Percentiles rank a stretch among this genome's conserved stretches.
Evolutionary conservation across 2,888 invertebrate species (phyloP).

Genomic region (Morpho helenor): DNA sequence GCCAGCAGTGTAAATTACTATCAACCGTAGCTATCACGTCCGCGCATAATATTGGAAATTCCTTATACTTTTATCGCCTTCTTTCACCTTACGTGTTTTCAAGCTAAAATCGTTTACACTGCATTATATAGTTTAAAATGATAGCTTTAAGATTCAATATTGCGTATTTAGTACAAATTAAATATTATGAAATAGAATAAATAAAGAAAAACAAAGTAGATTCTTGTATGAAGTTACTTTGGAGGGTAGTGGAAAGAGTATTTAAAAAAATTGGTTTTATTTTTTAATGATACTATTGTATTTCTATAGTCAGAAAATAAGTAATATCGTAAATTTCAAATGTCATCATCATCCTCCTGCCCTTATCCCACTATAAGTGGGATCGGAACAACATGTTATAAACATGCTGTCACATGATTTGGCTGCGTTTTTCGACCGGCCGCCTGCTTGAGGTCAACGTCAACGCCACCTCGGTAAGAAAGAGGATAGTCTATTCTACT

Average conservation of each 20-base stretch:
- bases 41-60: slow-evolving; percentile 38
- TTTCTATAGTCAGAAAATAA: not conserved
- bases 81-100: slow-evolving; percentile 14
- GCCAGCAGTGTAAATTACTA: slow-evolving; percentile 27
- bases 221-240: not conserved
- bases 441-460: too few relatives aligned
- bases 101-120: slow-evolving; percentile 1
- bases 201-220: not conserved
- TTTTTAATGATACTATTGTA: not conserved
- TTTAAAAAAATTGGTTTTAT: not conserved
- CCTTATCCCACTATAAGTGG: too few relatives aligned
- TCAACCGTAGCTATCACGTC: slow-evolving; percentile 32
- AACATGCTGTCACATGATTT: too few relatives aligned
- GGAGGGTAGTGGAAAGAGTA: not conserved
- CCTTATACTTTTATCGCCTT: slow-evolving; percentile 30
- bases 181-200: not conserved
- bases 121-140: not conserved
- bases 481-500: too few relatives aligned
- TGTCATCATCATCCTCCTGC: too few relatives aligned
- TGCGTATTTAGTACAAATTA: not conserved
- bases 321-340: not conserved
- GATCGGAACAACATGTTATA: too few relatives aligned
- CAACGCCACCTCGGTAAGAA: too few relatives aligned
- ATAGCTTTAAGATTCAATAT: not conserved
- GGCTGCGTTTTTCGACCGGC: too few relatives aligned